A percentile compares a stretch with the other conserved stretches of the same genome.
These are phyloP conservation scores for Anguilla japonica DNA, from an alignment of 2,113 vertebrate species.

Conservation along the genomic window DNA sequence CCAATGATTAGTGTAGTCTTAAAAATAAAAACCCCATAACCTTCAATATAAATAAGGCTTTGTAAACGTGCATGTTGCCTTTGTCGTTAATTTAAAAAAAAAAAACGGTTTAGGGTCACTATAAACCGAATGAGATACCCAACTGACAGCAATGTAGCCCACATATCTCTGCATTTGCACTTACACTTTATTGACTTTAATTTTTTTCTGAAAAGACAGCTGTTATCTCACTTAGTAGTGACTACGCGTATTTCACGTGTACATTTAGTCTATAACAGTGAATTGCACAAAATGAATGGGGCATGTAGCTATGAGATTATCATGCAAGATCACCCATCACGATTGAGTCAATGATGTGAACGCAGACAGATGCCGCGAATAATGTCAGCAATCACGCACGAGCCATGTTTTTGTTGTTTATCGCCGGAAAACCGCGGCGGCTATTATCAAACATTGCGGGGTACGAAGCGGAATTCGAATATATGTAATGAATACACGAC, in stretches of 20 bases:
- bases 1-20: neutral
- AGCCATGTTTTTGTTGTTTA: constrained; percentile 31
- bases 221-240: neutral
- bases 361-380: constrained; percentile 26
- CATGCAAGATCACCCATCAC: constrained; percentile 69
- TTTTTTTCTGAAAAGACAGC: neutral
- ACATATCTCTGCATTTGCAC: neutral
- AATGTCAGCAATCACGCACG: constrained; percentile 45
- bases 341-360: constrained; percentile 48
- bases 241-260: neutral
- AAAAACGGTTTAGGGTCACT: neutral
- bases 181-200: neutral
- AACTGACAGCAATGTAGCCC: neutral
- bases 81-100: neutral
- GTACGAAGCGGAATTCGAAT: neutral
- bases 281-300: constrained; percentile 24
- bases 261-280: neutral
- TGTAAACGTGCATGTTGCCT: neutral
- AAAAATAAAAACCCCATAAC: neutral
- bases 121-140: neutral
- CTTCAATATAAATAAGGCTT: neutral
- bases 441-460: neutral
- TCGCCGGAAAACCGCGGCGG: constrained; percentile 32
- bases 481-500: neutral
- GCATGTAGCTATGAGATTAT: constrained; percentile 55